Evolutionary conservation across 1,140 invertebrate species (phyloP), one percentile per base, ranked within the genome.

Genomic region (Drosophila biarmipes): DNA sequence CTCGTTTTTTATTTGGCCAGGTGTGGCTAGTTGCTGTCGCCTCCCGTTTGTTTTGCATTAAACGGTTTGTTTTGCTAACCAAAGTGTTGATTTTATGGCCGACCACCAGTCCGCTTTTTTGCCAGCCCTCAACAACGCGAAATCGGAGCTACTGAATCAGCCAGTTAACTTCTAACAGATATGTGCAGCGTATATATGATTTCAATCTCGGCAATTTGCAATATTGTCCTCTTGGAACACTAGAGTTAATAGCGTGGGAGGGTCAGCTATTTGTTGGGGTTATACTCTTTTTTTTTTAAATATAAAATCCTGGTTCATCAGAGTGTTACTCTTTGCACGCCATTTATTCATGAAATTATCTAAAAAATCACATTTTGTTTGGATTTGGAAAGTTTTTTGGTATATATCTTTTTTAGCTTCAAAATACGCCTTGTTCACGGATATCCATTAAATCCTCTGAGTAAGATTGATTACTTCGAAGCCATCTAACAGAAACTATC

Each of bases 1-100:
- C 31, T 53, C 59, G 72, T 78, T 82, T 58, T 66, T 68, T 73
- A 66, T 74, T 57, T 48, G 49, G 21, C 54, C 82, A 71, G 76
- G 75, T 87, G 84, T 87, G 67, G 46, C 67, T 75, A 72, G 80
- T 73, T 66, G 79, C 64, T 85, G 79, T 77, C 72, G 62, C 62
- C 59, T 71, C 67, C 17, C 75, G 69, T 86, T 81, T 81, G 67
- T 77, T 77, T 77, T 69, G 54, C 63, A 77, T 81, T 76, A 80
- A 80, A 54, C 64, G 53, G 58, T 64, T 78, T 78, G 76, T 90
- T 90, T 91, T 89, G 74, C 74, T 89, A 91, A 91, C 89, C 89
- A 89, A 89, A 81, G 84, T 91, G 89, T 91, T 91, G 89, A 91
- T 85, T 81, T 91, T 90, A 84, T 80, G 72, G 82, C 72, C 74